Evolutionary conservation across 2,797 vertebrate genomes (phyloP).

Genomic region (Threskiornis aethiopicus): DNA sequence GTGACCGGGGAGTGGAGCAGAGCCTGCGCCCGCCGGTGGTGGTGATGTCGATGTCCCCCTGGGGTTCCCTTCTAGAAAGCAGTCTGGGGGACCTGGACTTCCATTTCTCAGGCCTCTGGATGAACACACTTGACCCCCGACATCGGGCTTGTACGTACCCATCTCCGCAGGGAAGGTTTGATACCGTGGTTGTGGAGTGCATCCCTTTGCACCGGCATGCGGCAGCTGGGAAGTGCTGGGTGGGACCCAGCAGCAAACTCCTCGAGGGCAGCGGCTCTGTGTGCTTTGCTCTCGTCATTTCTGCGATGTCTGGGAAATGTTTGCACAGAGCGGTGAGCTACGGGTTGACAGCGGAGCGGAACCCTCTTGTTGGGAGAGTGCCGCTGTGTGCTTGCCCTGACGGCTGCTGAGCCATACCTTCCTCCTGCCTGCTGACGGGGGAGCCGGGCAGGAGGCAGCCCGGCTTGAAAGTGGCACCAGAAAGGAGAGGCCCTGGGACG

Average conservation of each 20-base stretch:
- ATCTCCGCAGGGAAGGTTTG: not conserved
- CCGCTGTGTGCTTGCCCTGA: not conserved
- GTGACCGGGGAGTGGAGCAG: fast-evolving
- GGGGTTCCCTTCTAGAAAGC: not conserved
- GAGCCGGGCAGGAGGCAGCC: not conserved
- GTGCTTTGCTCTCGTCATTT: not conserved
- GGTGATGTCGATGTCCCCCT: not conserved
- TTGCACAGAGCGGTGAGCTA: not conserved
- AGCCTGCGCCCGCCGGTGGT: fast-evolving
- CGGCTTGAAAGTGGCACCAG: not conserved
- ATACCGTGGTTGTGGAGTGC: fast-evolving
- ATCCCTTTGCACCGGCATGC: not conserved
- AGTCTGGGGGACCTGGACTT: not conserved
- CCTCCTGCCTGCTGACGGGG: fast-evolving
- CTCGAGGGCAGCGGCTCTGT: not conserved
- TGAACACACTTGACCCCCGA: not conserved
- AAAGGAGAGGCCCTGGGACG: not conserved
- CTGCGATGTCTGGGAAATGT: not conserved
- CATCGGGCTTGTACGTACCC: too few relatives aligned
- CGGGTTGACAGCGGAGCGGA: not conserved
- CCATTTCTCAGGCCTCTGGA: not conserved
- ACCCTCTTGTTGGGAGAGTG: fast-evolving
- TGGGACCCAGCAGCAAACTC: not conserved
- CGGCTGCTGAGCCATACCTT: not conserved
- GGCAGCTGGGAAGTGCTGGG: not conserved